A percentile compares a stretch with the other conserved stretches of the same genome.
Conservation (phyloP, 2,888 invertebrate species). For the Metopia argyrocephala region DNA sequence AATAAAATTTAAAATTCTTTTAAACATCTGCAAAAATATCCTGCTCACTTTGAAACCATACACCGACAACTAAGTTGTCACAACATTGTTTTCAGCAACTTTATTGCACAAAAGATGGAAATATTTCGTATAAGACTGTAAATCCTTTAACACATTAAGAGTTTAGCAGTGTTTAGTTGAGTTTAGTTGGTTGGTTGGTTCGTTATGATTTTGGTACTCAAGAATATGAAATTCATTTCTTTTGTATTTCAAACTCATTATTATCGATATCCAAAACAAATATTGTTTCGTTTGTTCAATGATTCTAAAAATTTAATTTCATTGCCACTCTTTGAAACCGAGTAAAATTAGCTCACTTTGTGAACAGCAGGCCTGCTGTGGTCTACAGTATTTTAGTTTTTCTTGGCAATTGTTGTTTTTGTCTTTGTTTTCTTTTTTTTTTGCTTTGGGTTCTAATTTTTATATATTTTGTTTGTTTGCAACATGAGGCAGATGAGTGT, state of each 20-base stretch:
- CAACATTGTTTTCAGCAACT: neutral
- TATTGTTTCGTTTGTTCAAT: constrained; percentile 2
- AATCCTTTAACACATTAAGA: constrained; percentile 75
- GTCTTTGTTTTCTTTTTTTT: neutral
- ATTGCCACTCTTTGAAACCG: neutral
- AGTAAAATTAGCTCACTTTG: constrained; percentile 75
- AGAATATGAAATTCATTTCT: constrained; percentile 27
- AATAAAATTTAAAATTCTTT: constrained; percentile 53
- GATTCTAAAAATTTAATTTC: constrained; percentile 29
- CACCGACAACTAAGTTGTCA: neutral
- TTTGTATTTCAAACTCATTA: constrained; percentile 40
- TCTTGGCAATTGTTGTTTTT: neutral
- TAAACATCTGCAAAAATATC: constrained; percentile 75
- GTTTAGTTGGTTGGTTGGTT: neutral
- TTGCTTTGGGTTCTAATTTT: constrained; percentile 25
- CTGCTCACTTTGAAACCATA: constrained; percentile 39
- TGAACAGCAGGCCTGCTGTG: constrained; percentile 70
- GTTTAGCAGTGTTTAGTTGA: constrained; percentile 30
- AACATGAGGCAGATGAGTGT: constrained; percentile 56
- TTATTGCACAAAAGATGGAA: neutral
- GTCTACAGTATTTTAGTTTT: constrained; percentile 37
- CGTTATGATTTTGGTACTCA: too few species aligned
- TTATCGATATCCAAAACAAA: constrained; percentile 31
- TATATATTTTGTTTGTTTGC: too few species aligned
- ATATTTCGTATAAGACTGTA: constrained; percentile 68